Conservation (phyloP, 1,140 invertebrate genomes). For the Bradysia coprophila region DNA sequence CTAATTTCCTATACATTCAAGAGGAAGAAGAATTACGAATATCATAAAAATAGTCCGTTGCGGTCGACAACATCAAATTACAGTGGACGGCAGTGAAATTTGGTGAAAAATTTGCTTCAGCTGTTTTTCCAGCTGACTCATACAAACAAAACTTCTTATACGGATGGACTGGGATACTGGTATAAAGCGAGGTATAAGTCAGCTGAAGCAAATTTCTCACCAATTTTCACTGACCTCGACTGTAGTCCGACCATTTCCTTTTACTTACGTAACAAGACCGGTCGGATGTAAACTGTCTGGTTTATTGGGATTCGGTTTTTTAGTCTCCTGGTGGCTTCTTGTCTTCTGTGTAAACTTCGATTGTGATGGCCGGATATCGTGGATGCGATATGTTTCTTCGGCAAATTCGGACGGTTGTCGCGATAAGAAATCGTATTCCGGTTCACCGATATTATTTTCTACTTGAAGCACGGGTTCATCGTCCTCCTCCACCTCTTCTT, state of each 20-base stretch:
- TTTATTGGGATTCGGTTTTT: slow-evolving; percentile 17
- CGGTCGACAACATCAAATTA: too few relatives aligned
- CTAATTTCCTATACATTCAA: slow-evolving; percentile 63
- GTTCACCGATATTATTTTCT: slow-evolving; percentile 48
- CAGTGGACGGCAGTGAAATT: too few relatives aligned
- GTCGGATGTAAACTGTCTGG: slow-evolving; percentile 44
- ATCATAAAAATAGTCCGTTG: too few relatives aligned
- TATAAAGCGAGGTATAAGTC: too few relatives aligned
- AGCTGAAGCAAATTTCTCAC: too few relatives aligned
- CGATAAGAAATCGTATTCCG: slow-evolving; percentile 67
- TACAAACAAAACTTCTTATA: too few relatives aligned
- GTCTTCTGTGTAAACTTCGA: slow-evolving; percentile 8
- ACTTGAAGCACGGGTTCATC: slow-evolving; percentile 27
- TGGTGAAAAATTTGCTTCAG: too few relatives aligned
- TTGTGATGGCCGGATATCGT: slow-evolving; percentile 23
- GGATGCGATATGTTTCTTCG: slow-evolving; percentile 51
- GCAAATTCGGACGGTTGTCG: slow-evolving; percentile 61
- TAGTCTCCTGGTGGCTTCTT: slow-evolving; percentile 10
- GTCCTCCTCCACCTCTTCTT: slow-evolving; percentile 19
- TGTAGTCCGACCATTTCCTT: too few relatives aligned
- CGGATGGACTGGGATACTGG: too few relatives aligned
- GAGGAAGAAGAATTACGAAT: too few relatives aligned
- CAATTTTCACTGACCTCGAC: too few relatives aligned
- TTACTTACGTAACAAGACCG: slow-evolving; percentile 59
- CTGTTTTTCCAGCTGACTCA: too few relatives aligned